Conservation (phyloP, 2,113 vertebrate genomes). For the Syngnathus scovelli region DNA sequence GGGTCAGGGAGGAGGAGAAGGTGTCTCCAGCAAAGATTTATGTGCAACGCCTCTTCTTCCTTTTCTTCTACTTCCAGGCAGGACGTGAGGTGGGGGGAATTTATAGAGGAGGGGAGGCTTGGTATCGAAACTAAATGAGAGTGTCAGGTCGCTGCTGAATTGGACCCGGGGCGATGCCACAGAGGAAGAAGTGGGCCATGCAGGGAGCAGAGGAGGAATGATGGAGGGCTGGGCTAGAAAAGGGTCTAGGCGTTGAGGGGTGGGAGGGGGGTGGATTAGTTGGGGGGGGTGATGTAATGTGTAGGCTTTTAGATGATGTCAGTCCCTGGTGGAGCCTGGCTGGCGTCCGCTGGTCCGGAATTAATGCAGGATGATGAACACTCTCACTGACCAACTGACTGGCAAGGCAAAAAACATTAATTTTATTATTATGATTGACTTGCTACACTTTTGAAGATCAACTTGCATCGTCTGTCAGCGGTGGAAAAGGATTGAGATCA, state of each 20-base stretch:
- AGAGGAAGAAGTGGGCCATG: constrained; percentile 10
- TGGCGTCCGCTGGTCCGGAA: constrained; percentile 3
- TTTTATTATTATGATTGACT: neutral
- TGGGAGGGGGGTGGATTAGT: neutral
- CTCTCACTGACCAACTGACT: neutral
- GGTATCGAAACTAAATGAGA: constrained; percentile 9
- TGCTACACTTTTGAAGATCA: neutral
- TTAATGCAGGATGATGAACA: neutral
- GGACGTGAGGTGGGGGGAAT: neutral
- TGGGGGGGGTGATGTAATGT: neutral
- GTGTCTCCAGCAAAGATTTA: constrained; percentile 6
- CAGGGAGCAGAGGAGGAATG: constrained; percentile 5
- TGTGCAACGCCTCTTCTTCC: neutral
- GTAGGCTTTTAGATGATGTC: constrained; percentile 9
- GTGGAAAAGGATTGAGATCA: neutral
- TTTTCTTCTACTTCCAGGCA: constrained; percentile 3
- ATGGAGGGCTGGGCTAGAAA: constrained; percentile 1
- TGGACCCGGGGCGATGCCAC: constrained; percentile 8
- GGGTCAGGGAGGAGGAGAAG: constrained; percentile 5
- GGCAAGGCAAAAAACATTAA: neutral
- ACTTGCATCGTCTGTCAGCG: neutral
- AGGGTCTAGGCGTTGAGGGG: neutral
- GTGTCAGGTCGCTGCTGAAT: constrained; percentile 5
- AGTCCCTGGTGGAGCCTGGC: constrained; percentile 1
- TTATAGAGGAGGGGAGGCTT: neutral